Percentiles rank a stretch among this genome's conserved stretches.
Evolutionary conservation across 2,113 vertebrate genomes (phyloP).

Genomic region (Desmodus rotundus): DNA sequence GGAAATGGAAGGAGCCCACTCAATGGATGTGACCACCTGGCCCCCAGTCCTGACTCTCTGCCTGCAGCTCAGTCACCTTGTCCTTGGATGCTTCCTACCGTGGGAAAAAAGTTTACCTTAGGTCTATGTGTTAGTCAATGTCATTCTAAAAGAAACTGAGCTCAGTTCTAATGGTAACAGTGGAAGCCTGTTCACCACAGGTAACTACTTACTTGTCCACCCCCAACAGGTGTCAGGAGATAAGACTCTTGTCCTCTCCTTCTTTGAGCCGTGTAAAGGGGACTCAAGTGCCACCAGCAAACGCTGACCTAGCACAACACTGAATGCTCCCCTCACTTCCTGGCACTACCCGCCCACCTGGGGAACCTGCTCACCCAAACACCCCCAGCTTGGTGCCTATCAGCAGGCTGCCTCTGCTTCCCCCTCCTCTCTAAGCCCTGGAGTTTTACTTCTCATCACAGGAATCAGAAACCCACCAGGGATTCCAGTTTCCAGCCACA

Average conservation of each 20-base stretch:
- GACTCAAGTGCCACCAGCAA: neutral
- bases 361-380: accelerated
- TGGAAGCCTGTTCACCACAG: neutral
- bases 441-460: neutral
- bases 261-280: neutral
- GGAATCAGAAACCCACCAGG: conserved; percentile 5
- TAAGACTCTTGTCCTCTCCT: neutral
- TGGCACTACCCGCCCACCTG: neutral
- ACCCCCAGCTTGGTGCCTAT: accelerated
- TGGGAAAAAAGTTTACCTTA: neutral
- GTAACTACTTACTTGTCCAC: neutral
- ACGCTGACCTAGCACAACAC: neutral
- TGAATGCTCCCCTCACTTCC: neutral
- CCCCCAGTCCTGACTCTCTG: neutral
- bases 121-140: neutral
- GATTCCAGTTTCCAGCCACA: neutral
- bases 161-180: neutral
- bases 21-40: neutral
- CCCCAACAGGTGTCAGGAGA: neutral
- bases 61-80: neutral
- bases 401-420: neutral
- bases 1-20: neutral
- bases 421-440: neutral
- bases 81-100: neutral
- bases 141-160: neutral